phyloP scores from a whole-genome alignment of 2,113 vertebrate genomes.

The Centropus bengalensis region DNA sequence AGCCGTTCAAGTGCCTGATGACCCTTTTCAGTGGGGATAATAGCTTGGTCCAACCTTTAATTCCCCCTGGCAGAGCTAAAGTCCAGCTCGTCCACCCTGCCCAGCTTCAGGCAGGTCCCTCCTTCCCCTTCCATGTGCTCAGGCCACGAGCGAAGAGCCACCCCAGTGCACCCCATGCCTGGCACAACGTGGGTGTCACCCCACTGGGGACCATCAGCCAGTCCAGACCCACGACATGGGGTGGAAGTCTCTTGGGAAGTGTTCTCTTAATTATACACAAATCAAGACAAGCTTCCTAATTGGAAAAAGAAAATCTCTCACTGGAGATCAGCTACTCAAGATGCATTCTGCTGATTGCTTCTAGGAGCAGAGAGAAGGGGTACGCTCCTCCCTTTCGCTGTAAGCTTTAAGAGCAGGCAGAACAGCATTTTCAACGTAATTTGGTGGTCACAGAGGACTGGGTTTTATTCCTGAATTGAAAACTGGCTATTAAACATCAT shows the following conservation, averaged over 20 bases:
- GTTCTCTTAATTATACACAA: not conserved
- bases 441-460: slow-evolving; percentile 54
- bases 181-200: not conserved
- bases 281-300: not conserved
- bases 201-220: not conserved
- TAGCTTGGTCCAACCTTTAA: not conserved
- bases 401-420: not conserved
- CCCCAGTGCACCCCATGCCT: not conserved
- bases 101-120: rapidly evolving
- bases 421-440: not conserved
- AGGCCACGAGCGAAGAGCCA: not conserved
- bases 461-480: slow-evolving; percentile 50
- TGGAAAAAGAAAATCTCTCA: not conserved
- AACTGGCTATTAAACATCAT: slow-evolving; percentile 61
- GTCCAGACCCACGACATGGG: rapidly evolving
- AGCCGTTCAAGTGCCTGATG: too few relatives aligned
- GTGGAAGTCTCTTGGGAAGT: not conserved
- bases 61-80: not conserved
- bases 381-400: not conserved
- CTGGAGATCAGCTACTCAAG: not conserved
- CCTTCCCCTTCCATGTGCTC: not conserved
- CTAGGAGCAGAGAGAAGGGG: not conserved
- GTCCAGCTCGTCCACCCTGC: not conserved
- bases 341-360: not conserved
- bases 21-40: not conserved